Evolutionary conservation across 1,140 invertebrate genomes (phyloP).

Genomic region (Psix sp.): DNA sequence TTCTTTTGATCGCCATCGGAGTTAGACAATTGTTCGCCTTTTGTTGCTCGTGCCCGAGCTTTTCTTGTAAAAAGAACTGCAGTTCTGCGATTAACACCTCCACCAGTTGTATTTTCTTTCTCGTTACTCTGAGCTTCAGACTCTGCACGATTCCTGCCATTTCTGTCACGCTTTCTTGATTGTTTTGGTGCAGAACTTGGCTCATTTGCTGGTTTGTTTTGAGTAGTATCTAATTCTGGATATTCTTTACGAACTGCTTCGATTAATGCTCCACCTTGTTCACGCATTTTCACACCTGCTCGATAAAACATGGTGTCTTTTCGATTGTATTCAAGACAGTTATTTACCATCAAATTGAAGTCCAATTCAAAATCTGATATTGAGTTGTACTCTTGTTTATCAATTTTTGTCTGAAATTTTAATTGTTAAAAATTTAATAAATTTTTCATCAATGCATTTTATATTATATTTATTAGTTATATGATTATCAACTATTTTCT

Average conservation of each 20-base stretch:
- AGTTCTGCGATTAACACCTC: constrained; percentile 85
- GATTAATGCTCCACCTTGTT: constrained; percentile 88
- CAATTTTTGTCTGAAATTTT: constrained; percentile 83
- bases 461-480: no score
- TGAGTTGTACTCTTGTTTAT: constrained; percentile 85
- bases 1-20: constrained; percentile 70
- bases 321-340: constrained; percentile 96
- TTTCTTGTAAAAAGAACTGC: constrained; percentile 90
- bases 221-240: constrained; percentile 80
- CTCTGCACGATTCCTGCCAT: constrained; percentile 67
- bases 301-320: constrained; percentile 93
- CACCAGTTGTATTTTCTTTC: constrained; percentile 68
- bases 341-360: constrained; percentile 95
- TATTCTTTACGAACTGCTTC: constrained; percentile 84
- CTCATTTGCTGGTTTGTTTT: constrained; percentile 44
- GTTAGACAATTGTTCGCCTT: constrained; percentile 64
- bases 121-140: constrained; percentile 64
- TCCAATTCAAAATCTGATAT: constrained; percentile 90
- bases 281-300: constrained; percentile 90
- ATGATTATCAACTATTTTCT: neutral
- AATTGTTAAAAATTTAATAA: no score
- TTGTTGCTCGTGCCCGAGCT: constrained; percentile 78
- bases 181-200: constrained; percentile 36
- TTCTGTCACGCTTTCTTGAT: constrained; percentile 68
- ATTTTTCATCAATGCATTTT: neutral